Conservation (phyloP, 2,888 invertebrate genomes). For the Eustalomyia histrio region DNA sequence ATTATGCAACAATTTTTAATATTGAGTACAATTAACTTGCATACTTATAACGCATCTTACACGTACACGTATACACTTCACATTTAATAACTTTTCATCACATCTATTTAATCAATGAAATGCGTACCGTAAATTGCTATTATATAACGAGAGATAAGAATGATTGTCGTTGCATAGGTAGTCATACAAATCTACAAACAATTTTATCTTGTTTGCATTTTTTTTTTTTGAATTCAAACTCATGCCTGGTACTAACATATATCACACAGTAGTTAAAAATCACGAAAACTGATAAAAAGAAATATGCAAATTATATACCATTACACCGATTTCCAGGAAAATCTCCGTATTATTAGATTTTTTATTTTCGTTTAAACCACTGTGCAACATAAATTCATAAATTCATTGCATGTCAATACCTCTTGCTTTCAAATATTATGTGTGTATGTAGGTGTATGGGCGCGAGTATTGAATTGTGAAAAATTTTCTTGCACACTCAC, state of each 20-base stretch:
- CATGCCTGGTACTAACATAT: conserved; percentile 1
- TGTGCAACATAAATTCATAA: conserved; percentile 29
- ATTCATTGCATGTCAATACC: conserved; percentile 21
- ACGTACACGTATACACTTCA: background rate
- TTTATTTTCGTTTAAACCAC: no score
- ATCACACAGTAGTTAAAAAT: no score
- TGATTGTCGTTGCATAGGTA: background rate
- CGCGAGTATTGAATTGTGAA: background rate
- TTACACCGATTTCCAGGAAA: no score
- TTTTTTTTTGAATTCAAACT: background rate
- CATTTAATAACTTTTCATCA: background rate
- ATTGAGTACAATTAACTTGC: no score
- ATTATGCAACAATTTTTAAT: no score
- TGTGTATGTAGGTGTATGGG: conserved; percentile 17
- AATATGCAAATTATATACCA: no score
- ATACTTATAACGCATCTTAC: no score
- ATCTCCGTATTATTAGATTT: no score
- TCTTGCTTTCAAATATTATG: conserved; percentile 8
- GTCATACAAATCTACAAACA: conserved; percentile 9
- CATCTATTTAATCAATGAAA: conserved; percentile 35
- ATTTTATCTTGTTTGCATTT: background rate
- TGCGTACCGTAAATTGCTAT: background rate
- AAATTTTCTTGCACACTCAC: background rate
- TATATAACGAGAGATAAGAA: background rate
- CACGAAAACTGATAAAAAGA: no score